Evolutionary conservation across 2,888 invertebrate genomes (phyloP).

Genomic region (Drosophila subquinaria): DNA sequence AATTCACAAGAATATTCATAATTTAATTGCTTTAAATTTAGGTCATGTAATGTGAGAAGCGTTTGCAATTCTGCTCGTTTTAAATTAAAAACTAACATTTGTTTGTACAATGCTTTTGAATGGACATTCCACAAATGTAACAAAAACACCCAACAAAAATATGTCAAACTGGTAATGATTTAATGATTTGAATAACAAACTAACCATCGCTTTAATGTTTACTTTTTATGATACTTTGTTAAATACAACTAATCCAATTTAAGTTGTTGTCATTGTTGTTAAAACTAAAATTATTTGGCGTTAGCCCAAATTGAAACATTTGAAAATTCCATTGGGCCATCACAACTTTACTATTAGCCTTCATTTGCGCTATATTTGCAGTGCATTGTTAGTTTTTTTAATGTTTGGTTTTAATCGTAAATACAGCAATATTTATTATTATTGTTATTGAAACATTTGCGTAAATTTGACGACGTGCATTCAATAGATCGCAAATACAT

Average conservation of each 20-base stretch:
- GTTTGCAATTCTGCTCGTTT: conserved; percentile 8
- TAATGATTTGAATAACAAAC: not conserved
- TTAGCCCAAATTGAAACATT: conserved; percentile 2
- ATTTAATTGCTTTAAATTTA: conserved; percentile 11
- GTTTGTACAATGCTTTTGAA: conserved; percentile 4
- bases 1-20: not conserved
- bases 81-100: conserved; percentile 22
- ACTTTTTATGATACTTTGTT: not conserved
- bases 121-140: conserved; percentile 8
- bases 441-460: conserved; percentile 25
- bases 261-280: not conserved
- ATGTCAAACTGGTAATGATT: not conserved
- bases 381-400: conserved; percentile 15
- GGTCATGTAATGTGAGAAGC: conserved; percentile 12
- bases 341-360: conserved; percentile 10
- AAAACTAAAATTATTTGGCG: not conserved
- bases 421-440: conserved; percentile 31
- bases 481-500: conserved; percentile 14
- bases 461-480: conserved; percentile 30
- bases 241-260: conserved; percentile 6
- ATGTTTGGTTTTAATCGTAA: conserved; percentile 36
- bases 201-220: conserved; percentile 7
- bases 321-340: conserved; percentile 16
- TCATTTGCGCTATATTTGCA: conserved; percentile 30
- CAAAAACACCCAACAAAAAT: conserved; percentile 7